Conservation (phyloP, 1,140 invertebrate genomes). For the Papilio polytes region DNA sequence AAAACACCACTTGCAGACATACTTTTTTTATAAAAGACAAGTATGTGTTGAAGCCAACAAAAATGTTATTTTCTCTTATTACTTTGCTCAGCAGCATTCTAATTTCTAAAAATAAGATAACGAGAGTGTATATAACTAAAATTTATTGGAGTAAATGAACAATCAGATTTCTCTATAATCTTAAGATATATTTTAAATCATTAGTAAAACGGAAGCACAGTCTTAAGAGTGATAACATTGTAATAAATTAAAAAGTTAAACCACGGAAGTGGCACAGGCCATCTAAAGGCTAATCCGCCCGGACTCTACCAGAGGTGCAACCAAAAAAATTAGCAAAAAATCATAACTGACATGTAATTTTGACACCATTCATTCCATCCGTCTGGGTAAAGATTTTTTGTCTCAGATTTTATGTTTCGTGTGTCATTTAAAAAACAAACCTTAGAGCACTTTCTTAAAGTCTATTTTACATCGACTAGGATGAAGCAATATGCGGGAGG, state of each 20-base stretch:
- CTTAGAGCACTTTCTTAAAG: constrained; percentile 40
- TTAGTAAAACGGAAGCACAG: constrained; percentile 18
- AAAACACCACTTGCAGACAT: no score
- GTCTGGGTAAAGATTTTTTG: constrained; percentile 66
- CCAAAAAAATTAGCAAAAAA: constrained; percentile 71
- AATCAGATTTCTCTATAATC: not conserved
- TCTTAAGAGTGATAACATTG: constrained; percentile 34
- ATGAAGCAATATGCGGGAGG: not conserved
- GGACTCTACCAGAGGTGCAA: constrained; percentile 40
- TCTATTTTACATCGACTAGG: constrained; percentile 29
- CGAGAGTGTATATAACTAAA: no score
- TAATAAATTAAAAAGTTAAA: constrained; percentile 31
- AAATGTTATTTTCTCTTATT: no score
- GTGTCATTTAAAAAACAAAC: not conserved
- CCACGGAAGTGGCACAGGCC: constrained; percentile 31
- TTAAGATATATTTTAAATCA: constrained; percentile 5
- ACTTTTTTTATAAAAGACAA: no score
- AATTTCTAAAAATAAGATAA: no score
- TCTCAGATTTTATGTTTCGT: constrained; percentile 23
- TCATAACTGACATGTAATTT: constrained; percentile 77
- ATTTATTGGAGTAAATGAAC: not conserved
- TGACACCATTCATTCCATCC: constrained; percentile 80
- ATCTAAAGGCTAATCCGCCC: constrained; percentile 33
- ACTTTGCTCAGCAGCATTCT: no score
- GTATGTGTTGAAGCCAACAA: no score